Percentiles rank a stretch among this genome's conserved stretches.
phyloP scores from a whole-genome alignment of 2,797 vertebrate genomes.

The Gymnothorax reevesii region DNA sequence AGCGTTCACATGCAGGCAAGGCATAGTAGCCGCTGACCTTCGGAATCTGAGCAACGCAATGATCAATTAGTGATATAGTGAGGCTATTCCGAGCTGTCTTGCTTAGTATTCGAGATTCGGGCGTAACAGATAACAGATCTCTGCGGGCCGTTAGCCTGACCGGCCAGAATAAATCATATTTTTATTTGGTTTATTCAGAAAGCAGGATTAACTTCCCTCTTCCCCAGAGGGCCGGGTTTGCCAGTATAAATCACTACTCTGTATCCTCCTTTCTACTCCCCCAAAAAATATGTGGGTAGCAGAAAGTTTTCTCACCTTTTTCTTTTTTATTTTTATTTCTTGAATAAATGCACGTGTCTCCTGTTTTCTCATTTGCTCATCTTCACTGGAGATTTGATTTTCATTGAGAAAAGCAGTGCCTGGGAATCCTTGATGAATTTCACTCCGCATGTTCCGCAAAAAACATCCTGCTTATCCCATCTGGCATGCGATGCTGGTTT shows the following conservation, averaged over 20 bases:
- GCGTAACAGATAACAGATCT: conserved; percentile 7
- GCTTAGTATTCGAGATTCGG: not conserved
- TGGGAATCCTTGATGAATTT: too few relatives aligned
- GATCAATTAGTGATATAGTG: conserved; percentile 8
- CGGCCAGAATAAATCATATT: not conserved
- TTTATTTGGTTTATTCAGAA: conserved; percentile 9
- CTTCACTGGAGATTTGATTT: not conserved
- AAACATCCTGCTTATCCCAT: too few relatives aligned
- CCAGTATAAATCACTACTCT: not conserved
- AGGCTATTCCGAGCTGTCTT: conserved; percentile 6
- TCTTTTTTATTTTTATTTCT: too few relatives aligned
- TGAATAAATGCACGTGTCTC: not conserved
- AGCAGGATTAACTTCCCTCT: not conserved
- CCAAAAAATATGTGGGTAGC: not conserved
- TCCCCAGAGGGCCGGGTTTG: not conserved
- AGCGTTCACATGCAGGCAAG: conserved; percentile 18
- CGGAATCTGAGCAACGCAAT: not conserved
- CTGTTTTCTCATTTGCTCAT: not conserved
- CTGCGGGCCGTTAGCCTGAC: not conserved
- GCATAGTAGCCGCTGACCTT: not conserved
- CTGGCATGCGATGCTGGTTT: too few relatives aligned
- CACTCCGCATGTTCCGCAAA: too few relatives aligned
- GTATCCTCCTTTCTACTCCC: not conserved
- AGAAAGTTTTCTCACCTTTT: not conserved
- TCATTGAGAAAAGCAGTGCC: not conserved